These are phyloP conservation scores for Taxidea taxus DNA, from an alignment of 2,113 vertebrate species.

Conservation along the genomic window DNA sequence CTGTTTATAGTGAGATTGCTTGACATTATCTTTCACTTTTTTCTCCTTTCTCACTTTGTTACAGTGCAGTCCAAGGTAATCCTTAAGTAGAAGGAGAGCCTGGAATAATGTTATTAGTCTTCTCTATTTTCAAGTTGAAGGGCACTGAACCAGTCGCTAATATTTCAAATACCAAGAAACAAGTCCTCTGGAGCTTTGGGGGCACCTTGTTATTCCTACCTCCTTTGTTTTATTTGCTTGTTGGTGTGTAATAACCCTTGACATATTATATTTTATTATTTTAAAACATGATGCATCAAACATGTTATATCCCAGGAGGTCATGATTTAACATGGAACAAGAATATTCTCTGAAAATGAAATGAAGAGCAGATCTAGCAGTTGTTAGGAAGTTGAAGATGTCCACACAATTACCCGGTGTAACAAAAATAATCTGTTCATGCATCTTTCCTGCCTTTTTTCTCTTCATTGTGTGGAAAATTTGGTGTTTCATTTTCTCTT, in stretches of 20 bases:
- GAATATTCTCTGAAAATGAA: background rate
- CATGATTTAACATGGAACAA: background rate
- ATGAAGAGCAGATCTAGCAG: constrained; percentile 7
- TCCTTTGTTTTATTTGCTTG: constrained; percentile 37
- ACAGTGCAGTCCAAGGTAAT: background rate
- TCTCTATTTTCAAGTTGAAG: constrained; percentile 29
- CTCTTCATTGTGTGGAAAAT: background rate
- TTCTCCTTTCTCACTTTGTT: background rate
- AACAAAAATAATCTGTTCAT: background rate
- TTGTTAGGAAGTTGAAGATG: background rate
- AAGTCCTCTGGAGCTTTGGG: background rate
- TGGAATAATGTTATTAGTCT: constrained; percentile 8
- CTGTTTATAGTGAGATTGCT: background rate
- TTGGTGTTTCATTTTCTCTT: constrained; percentile 17
- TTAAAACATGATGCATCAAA: constrained; percentile 9
- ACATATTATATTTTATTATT: constrained; percentile 30
- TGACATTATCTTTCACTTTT: background rate
- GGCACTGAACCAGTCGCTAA: background rate
- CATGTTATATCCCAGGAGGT: background rate
- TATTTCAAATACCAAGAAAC: constrained; percentile 24
- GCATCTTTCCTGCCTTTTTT: background rate
- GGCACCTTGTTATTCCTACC: background rate
- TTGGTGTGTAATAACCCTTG: background rate
- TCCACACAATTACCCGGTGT: background rate
- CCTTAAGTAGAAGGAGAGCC: background rate